Evolutionary conservation across 2,888 invertebrate species (phyloP).

Genomic region (Colostygia pectinataria): DNA sequence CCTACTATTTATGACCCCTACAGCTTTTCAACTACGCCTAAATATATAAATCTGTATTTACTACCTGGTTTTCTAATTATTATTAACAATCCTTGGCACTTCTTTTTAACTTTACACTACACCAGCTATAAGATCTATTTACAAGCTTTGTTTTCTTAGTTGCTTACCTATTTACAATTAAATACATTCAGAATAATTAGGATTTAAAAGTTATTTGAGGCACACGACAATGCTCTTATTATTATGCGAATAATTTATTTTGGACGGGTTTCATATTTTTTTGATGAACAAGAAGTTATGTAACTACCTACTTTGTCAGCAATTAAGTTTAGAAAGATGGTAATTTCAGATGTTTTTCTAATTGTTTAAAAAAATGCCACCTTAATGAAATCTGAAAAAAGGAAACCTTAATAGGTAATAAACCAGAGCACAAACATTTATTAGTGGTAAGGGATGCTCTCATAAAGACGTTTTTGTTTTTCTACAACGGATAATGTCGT

Average conservation of each 20-base stretch:
- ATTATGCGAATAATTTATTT: constrained; percentile 17
- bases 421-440: no score
- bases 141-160: constrained; percentile 13
- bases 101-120: constrained; percentile 7
- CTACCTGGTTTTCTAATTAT: constrained; percentile 1
- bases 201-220: constrained; percentile 27
- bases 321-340: no score
- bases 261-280: constrained; percentile 33
- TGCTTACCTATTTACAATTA: constrained; percentile 13
- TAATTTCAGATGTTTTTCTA: no score
- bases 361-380: no score
- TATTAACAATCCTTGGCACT: constrained; percentile 13
- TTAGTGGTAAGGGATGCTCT: no score
- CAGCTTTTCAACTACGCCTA: not conserved
- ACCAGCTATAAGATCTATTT: constrained; percentile 20
- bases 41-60: no score
- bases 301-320: no score
- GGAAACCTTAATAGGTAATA: no score
- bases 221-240: constrained; percentile 25
- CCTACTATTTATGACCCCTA: no score
- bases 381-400: no score
- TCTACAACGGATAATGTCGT: no score
- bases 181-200: constrained; percentile 13
- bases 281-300: constrained; percentile 1
- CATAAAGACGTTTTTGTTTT: no score